A percentile compares a stretch with the other conserved stretches of the same genome.
Evolutionary conservation across 2,888 invertebrate genomes (phyloP).

Genomic region (Thelaira solivaga): DNA sequence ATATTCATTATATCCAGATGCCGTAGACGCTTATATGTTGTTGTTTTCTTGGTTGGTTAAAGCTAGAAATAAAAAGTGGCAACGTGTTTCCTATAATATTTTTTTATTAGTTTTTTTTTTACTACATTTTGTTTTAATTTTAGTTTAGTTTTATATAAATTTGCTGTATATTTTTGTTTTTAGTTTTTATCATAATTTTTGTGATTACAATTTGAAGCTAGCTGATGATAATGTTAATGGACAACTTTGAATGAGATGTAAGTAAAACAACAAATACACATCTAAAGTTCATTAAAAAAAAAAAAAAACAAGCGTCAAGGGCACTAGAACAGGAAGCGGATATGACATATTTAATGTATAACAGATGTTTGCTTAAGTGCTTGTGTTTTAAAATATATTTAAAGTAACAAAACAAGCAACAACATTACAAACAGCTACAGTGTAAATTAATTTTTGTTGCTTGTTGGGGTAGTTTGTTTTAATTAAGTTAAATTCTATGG

Average conservation of each 20-base stretch:
- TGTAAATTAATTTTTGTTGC: too few species aligned
- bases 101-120: background rate
- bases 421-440: too few species aligned
- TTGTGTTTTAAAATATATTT: conserved; percentile 15
- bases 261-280: background rate
- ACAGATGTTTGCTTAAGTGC: conserved; percentile 69
- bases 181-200: conserved; percentile 23
- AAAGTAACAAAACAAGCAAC: too few species aligned
- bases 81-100: background rate
- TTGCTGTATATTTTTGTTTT: too few species aligned
- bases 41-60: conserved; percentile 12
- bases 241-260: background rate
- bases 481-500: background rate
- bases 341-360: conserved; percentile 72
- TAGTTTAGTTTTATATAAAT: conserved; percentile 5
- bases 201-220: conserved; percentile 47
- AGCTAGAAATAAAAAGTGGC: too few species aligned
- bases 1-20: conserved; percentile 12
- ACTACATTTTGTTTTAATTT: conserved; percentile 18
- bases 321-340: conserved; percentile 70
- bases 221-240: conserved; percentile 11
- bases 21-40: background rate
- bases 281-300: conserved; percentile 29
- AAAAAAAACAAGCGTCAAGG: conserved; percentile 64
- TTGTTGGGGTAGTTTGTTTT: too few species aligned